Evolutionary conservation across 2,888 invertebrate species (phyloP), one percentile per base, ranked within the genome.

Genomic region (Apodemia mormo): DNA sequence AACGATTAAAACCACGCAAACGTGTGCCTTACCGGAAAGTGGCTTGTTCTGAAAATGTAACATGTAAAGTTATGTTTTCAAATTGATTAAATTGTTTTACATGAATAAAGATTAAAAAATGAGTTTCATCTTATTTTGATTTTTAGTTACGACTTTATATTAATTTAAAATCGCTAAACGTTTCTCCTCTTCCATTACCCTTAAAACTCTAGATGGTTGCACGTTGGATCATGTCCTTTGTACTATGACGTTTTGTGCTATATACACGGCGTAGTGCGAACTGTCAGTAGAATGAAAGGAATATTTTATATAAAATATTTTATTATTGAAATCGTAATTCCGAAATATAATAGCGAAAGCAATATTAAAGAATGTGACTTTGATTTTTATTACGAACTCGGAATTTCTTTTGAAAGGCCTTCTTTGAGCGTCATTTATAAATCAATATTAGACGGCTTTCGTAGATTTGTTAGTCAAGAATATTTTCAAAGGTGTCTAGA

Each of bases 321-420:
- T 61, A 61, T 61, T 61, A 61, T 61, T 61, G 61, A 61, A 61
- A 61, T 61, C 12, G 30, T 61, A 61, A 61, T 61, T 61, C 61
- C 12, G 14, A 14, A 49, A 49, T 49, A 49, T 49, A 49, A 61
- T 61, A 61, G 33, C 33, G 33, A 61, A 29, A 61, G 61, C 61
- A 30, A 33, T 30, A 61, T 30, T 61, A 61, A 10, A 33, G 30
- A 61, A 61, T 61, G 61, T 61, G 61, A 61, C 33, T 56, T 29
- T 61, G 61, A 61, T 61, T 30, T 61, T 61, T 30, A 33, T 61
- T 33, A 61, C 61, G 61, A 61, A 61, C 30, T 49, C 49, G 49
- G 49, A 5, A 61, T 61, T 61, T 61, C 61, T 61, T 61, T 61
- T 61, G 61, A 61, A 58, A 61, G 33, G 33, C 12, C 14, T 49